Base-by-base conservation (phyloP, 2,113 vertebrate genomes). In the Brienomyrus brachyistius region DNA sequence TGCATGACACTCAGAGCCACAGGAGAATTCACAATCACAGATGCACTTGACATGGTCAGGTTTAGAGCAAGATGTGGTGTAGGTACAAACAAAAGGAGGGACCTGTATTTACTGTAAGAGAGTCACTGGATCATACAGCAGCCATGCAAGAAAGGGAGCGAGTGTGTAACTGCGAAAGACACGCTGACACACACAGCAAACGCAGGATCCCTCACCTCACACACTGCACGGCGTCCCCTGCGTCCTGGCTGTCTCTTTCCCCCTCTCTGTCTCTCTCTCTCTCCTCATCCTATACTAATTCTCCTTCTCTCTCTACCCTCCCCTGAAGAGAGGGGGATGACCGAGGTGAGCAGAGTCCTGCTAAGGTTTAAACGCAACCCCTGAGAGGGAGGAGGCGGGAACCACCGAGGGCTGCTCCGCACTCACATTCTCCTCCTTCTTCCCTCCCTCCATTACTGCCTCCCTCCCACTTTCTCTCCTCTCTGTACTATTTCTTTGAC, bases 251-350 rank as follows among this genome's bases (percentile, higher is more conserved):
- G 90, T 93, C 91, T 92, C 90, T 88, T 90, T 88, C 52, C 89
- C 88, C 80, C 56, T 70, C 62, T 47, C 83, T 85, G 56, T 87
- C 70, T 86, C 91, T 92, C 91, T 89, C 92, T 94, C 92, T 92
- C 92, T 93, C 93, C 93, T 95, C 94, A 95, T 94, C 93, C 94
- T 94, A 93, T 89, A 94, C 93, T 94, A 94, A 95, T 93, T 87
- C 92, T 89, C 91, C 93, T 92, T 92, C 93, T 95, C 93, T 92
- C 91, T 93, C 95, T 94, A 91, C 93, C 89, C 93, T 94, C 93
- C 90, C 90, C 92, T 92, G 92, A 92, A 54, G 74, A 87, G 87
- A 91, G 88, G 88, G 89, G 89, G 88, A 88, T 59, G 86, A 91
- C 90, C 90, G 92, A 90, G 92, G 87, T 91, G 89, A 90, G 90